A percentile compares a stretch with the other conserved stretches of the same genome.
phyloP scores from a whole-genome alignment of 2,113 vertebrate genomes.

The Mesembrinibis cayennensis region DNA sequence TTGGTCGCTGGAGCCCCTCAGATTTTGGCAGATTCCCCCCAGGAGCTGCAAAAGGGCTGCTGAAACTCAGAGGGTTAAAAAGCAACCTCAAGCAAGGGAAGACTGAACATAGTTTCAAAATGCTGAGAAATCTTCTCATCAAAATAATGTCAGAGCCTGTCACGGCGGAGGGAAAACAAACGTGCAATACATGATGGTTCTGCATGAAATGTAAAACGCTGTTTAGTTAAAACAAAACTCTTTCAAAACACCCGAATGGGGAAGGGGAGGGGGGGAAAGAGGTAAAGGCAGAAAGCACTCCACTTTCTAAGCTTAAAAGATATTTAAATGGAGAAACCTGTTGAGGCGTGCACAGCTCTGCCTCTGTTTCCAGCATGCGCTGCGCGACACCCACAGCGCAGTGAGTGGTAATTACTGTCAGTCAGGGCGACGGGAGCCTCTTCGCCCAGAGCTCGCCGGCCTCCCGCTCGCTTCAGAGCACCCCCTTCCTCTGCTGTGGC shows the following conservation, averaged over 20 bases:
- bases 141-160: constrained; percentile 63
- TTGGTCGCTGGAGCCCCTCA: not conserved
- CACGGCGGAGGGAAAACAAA: constrained; percentile 45
- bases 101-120: not conserved
- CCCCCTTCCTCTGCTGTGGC: not conserved
- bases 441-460: fast-evolving
- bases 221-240: constrained; percentile 66
- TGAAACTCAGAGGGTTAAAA: not conserved
- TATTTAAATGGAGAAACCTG: not conserved
- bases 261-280: not conserved
- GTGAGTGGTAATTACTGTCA: fast-evolving
- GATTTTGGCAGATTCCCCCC: not conserved
- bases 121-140: constrained; percentile 62
- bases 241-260: not conserved
- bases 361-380: fast-evolving
- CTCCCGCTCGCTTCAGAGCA: not conserved
- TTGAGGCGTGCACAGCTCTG: not conserved
- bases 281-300: not conserved
- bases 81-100: not conserved
- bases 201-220: not conserved
- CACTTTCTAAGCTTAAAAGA: not conserved
- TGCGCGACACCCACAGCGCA: not conserved
- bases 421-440: not conserved
- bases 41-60: not conserved
- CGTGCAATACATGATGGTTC: not conserved